These are phyloP conservation scores for Ophion obscuratus DNA, from an alignment of 2,888 invertebrate genomes.

Conservation along the genomic window DNA sequence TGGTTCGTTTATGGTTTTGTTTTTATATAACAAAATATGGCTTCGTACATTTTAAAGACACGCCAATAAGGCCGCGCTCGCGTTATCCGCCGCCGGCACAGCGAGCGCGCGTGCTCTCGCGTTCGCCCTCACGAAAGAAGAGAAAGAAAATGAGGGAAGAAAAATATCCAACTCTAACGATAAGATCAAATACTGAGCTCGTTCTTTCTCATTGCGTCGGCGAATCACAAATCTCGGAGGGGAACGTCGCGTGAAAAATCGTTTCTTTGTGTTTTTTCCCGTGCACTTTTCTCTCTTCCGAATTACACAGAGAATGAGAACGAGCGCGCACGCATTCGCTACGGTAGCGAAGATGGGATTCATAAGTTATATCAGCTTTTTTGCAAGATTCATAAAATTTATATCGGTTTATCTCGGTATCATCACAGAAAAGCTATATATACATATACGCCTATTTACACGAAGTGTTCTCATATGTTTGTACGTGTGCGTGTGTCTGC, in stretches of 20 bases:
- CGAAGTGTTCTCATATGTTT: constrained; percentile 36
- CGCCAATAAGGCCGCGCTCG: constrained; percentile 74
- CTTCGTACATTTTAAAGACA: constrained; percentile 74
- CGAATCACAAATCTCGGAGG: constrained; percentile 9
- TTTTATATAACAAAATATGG: constrained; percentile 79
- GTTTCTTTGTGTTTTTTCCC: not conserved
- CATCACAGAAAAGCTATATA: constrained; percentile 77
- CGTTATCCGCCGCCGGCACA: constrained; percentile 52
- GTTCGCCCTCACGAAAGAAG: constrained; percentile 16
- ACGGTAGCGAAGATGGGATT: constrained; percentile 61
- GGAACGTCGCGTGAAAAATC: not conserved
- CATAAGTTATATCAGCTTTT: constrained; percentile 69
- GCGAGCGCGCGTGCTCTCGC: constrained; percentile 32
- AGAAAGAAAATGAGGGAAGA: constrained; percentile 24
- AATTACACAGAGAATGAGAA: constrained; percentile 28
- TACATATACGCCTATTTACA: constrained; percentile 72
- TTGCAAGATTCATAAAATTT: constrained; percentile 71
- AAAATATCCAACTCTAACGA: constrained; percentile 10
- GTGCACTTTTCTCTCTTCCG: constrained; percentile 29
- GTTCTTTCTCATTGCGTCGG: constrained; percentile 55
- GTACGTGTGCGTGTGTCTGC: not conserved
- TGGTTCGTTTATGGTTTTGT: constrained; percentile 36
- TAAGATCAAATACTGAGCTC: constrained; percentile 54
- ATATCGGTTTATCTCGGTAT: constrained; percentile 68
- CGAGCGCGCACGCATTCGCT: constrained; percentile 64